phyloP scores from a whole-genome alignment of 1,140 invertebrate genomes.

The Wiebesia pumilae region DNA sequence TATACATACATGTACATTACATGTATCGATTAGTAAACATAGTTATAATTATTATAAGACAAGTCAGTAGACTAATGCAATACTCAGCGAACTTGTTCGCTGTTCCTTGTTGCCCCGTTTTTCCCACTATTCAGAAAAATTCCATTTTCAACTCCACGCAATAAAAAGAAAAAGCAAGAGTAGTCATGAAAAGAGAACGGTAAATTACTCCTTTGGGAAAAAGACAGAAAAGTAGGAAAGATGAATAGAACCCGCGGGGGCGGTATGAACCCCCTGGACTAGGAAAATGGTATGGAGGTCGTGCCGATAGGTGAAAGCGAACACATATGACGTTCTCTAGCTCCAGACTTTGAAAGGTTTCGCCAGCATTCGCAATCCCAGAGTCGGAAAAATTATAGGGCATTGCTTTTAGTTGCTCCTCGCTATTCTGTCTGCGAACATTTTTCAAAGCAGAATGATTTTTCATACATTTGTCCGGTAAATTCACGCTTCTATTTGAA shows the following conservation, averaged over 20 bases:
- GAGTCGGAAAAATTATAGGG: constrained; percentile 40
- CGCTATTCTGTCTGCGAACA: not conserved
- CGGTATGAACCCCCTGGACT: constrained; percentile 52
- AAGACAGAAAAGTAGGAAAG: constrained; percentile 54
- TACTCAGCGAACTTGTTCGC: not conserved
- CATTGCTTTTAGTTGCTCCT: constrained; percentile 36
- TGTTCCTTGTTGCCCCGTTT: not conserved
- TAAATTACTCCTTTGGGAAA: constrained; percentile 61
- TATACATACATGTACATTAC: no score
- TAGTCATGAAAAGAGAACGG: constrained; percentile 37
- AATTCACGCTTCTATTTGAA: not conserved
- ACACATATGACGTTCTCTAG: constrained; percentile 29
- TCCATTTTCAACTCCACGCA: constrained; percentile 11
- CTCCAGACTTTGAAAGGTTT: constrained; percentile 44
- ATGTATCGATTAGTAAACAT: no score
- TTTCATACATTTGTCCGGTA: not conserved
- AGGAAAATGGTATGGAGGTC: constrained; percentile 35
- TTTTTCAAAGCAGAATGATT: constrained; percentile 8
- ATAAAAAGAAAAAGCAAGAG: constrained; percentile 2
- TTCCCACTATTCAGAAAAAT: constrained; percentile 7
- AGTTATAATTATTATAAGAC: no score
- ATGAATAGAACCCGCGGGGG: constrained; percentile 64
- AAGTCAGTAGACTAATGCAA: not conserved
- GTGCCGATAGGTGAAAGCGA: constrained; percentile 10
- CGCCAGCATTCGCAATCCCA: constrained; percentile 27